Evolutionary conservation across 2,113 vertebrate species (phyloP), one percentile per base, ranked within the genome.

Genomic region (Rattus norvegicus): DNA sequence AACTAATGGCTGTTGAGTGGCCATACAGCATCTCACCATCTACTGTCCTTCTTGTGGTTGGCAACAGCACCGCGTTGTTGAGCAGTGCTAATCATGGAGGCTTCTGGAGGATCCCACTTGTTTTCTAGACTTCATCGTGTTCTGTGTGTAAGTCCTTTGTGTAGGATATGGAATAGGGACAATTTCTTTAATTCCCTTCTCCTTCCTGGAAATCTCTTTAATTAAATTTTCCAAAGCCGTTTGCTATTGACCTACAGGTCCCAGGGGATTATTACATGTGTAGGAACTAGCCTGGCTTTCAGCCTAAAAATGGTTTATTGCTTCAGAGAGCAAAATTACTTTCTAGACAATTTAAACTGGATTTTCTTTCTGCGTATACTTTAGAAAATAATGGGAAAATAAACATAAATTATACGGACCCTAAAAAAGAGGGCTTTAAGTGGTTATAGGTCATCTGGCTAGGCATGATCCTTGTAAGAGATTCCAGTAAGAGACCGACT

Each of bases 331-430:
- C 98, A 94, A 98, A 98, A 98, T 96, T 97, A 94, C 84, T 97
- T 98, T 98, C 93, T 97, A n/a, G 88, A 97, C 92, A 98, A 93
- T 98, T 98, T 98, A 96, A 97, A 97, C 67, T 96, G 61, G 54
- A 97, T 96, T 85, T 97, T 97, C 63, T 94, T 97, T 97, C 93
- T 92, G 47, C 90, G 30, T 97, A 85, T 81, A 88, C 93, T 96
- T 94, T 95, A 95, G 95, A 94, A 96, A 75, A 98, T 92, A 91
- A 95, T 95, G 94, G 67, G 13, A 69, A 77, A 52, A 77, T 75
- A 56, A 69, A 75, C 75, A 88, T 95, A 97, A 80, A 39, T 93
- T 95, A 94, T 84, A 70, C 90, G 95, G 86, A 98, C 91, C 83
- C 70, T 95, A 85, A 39, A 28, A 94, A 96, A 96, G 19, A 92